Evolutionary conservation across 2,888 invertebrate species (phyloP), one percentile per base, ranked within the genome.

Genomic region (Synanthedon vespiformis): DNA sequence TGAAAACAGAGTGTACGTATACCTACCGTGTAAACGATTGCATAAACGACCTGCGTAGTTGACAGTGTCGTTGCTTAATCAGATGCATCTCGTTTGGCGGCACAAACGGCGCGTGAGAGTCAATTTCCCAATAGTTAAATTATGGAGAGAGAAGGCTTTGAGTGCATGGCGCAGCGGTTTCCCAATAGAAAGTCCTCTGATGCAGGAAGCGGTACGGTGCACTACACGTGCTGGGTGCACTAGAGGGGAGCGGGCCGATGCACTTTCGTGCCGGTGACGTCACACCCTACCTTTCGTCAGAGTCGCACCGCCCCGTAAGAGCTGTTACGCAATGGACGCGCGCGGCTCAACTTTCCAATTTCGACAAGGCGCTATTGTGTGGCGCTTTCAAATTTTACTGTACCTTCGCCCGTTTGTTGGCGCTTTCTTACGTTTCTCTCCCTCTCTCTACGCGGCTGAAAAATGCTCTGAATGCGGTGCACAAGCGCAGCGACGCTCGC

Each of bases 281-380:
- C 74, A 63, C 62, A 67, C 53, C 51, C 73, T 78, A 77, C 83
- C 84, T 85, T 82, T 81, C 84, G 81, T 76, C 82, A 81, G 80
- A 80, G 80, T 81, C 82, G 81, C 78, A 74, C 70, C 78, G 75
- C 34, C 74, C 77, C 73, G 85, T 82, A 85, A 84, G 82, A 80
- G 79, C 78, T 74, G 74, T 85, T 85, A 83, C 75, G 85, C 80
- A 86, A 86, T 70, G 65, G 74, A 77, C 77, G 78, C 80, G 80
- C 85, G 74, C 80, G 75, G 72, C 81, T 84, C 84, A 77, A 86
- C 86, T 86, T 86, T 86, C 86, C 86, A 86, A 87, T 86, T 87
- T 86, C 86, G 85, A 85, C 87, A 86, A 86, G 85, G 80, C 77
- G 80, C 85, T 80, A 86, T 86, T 87, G 86, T 86, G 78, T 83